Evolutionary conservation across 1,140 invertebrate genomes (phyloP).

Genomic region (Amphibalanus amphitrite): DNA sequence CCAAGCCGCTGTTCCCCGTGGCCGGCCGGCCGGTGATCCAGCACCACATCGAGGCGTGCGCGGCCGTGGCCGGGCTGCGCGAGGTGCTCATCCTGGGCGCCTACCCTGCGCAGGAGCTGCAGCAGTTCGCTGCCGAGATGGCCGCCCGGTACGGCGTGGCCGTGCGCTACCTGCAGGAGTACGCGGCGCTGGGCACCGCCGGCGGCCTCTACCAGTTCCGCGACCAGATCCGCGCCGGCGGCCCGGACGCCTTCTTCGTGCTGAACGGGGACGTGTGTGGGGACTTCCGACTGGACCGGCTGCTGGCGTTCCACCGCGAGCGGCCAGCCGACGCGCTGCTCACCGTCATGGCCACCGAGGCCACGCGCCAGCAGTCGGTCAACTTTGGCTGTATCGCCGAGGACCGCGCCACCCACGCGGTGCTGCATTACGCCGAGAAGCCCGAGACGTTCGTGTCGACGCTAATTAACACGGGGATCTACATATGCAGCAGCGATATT

Average conservation of each 20-base stretch:
- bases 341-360: conserved; percentile 70
- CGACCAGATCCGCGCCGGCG: conserved; percentile 80
- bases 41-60: conserved; percentile 92
- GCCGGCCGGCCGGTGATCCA: conserved; percentile 87
- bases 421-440: conserved; percentile 97
- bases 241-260: conserved; percentile 79
- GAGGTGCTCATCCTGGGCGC: conserved; percentile 91
- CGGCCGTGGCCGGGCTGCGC: conserved; percentile 51
- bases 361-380: conserved; percentile 76
- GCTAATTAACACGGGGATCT: conserved; percentile 92
- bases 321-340: conserved; percentile 24
- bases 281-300: conserved; percentile 77
- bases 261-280: conserved; percentile 92
- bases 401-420: conserved; percentile 54
- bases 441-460: conserved; percentile 92
- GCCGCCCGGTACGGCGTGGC: conserved; percentile 58
- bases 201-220: conserved; percentile 95
- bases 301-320: conserved; percentile 57
- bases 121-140: conserved; percentile 69
- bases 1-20: conserved; percentile 92
- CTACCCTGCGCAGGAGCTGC: conserved; percentile 62
- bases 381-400: conserved; percentile 90
- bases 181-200: conserved; percentile 80
- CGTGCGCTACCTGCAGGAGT: conserved; percentile 51
- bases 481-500: conserved; percentile 68